Conservation (phyloP, 2,113 vertebrate genomes). For the Cygnus buccinator region DNA sequence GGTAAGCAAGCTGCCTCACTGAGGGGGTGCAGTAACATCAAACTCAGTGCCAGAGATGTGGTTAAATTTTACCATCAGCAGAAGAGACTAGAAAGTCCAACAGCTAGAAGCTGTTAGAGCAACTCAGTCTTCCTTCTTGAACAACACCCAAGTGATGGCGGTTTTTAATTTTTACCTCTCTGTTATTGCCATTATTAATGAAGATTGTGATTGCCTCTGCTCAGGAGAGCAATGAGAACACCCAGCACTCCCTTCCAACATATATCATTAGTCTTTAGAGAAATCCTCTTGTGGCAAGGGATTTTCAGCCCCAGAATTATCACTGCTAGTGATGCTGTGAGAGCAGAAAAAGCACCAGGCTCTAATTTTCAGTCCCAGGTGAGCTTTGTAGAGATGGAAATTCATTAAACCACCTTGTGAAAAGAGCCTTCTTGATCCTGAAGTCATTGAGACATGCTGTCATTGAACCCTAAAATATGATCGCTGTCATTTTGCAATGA, state of each 20-base stretch:
- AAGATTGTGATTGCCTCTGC: not conserved
- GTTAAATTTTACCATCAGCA: not conserved
- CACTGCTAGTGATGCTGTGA: not conserved
- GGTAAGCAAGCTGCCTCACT: not conserved
- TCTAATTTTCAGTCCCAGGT: not conserved
- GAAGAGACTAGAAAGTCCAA: not conserved
- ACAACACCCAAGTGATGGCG: not conserved
- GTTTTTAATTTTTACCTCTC: constrained; percentile 32
- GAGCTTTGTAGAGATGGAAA: not conserved
- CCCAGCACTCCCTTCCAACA: not conserved
- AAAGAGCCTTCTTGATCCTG: not conserved
- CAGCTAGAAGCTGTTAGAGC: not conserved
- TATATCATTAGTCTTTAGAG: not conserved
- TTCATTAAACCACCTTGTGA: not conserved
- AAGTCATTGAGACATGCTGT: not conserved
- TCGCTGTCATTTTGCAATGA: not conserved
- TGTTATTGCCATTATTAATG: not conserved
- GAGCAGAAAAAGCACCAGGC: not conserved
- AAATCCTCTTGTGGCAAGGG: not conserved
- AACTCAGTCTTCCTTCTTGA: not conserved
- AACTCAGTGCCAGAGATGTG: not conserved
- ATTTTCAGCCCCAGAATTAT: not conserved
- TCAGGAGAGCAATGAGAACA: not conserved
- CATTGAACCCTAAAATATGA: not conserved
- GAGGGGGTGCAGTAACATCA: not conserved